Base-by-base conservation (phyloP, 2,797 vertebrate genomes). In the Tolypeutes matacus region DNA sequence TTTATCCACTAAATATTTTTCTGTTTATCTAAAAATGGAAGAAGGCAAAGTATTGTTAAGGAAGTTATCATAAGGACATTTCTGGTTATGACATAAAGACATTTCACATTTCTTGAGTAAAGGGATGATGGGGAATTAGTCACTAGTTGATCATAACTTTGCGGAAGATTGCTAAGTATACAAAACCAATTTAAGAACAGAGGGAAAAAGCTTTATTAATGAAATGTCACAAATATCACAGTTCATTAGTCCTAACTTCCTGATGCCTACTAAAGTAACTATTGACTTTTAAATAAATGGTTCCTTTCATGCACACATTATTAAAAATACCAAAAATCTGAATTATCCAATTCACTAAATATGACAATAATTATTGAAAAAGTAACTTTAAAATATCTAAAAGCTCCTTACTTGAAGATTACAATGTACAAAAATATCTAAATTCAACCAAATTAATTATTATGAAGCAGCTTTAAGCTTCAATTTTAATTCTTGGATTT, bases 401-500 rank as follows among this genome's bases (percentile, higher is more conserved):
- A 67, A 78, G 2, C 42, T 51, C 5, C 36, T 95, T 91, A 42
- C 34, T 91, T 92, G 18, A 95, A 89, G 60, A 97, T 93, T 89
- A 81, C 14, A 89, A 64, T 84, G 17, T 84, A 31, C 10, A 91
- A 84, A 85, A 94, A 91, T 90, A 96, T 89, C 86, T 89, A 87
- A 95, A 95, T 95, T 96, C 56, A 94, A 91, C n/a, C 17, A 96
- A 84, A 95, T 93, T 91, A 90, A 97, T 97, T 84, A 96, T 95
- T 94, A 92, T 89, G 36, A 86, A 89, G 65, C 56, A 95, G 64
- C 31, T 92, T 95, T 95, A 89, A 93, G 89, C 75, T 96, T 95
- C 95, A 60, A 94, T 96, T 95, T 96, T 97, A 96, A 96, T 96
- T 97, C 91, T 95, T 94, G 93, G 95, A 92, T 95, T 97, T 96